Evolutionary conservation across 2,888 invertebrate genomes (phyloP).

Genomic region (Cetonia aurata): DNA sequence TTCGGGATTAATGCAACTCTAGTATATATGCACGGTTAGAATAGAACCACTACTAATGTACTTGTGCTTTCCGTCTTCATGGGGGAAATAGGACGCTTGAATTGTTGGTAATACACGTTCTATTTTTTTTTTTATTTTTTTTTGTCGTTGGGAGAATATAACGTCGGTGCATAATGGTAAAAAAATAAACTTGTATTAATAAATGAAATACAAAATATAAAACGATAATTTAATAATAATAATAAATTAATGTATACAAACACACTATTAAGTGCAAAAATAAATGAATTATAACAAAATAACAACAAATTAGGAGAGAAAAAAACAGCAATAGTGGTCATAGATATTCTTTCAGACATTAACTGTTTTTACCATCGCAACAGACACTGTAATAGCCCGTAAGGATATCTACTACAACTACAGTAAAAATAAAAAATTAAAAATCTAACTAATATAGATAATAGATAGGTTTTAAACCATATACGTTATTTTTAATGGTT

Average conservation of each 20-base stretch:
- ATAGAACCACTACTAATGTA: constrained; percentile 34
- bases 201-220: constrained; percentile 43
- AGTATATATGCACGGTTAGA: constrained; percentile 26
- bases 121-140: background rate
- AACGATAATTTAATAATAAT: constrained; percentile 47
- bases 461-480: constrained; percentile 12
- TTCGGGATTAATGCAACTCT: constrained; percentile 15
- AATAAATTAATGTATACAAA: constrained; percentile 46
- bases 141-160: constrained; percentile 2
- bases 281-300: constrained; percentile 31
- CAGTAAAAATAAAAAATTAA: constrained; percentile 13
- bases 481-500: constrained; percentile 9
- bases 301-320: constrained; percentile 36
- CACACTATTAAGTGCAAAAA: constrained; percentile 37
- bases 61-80: constrained; percentile 22
- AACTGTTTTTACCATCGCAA: no score
- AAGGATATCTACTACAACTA: constrained; percentile 1
- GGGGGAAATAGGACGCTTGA: background rate
- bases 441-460: background rate
- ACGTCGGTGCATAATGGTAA: constrained; percentile 3
- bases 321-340: constrained; percentile 8
- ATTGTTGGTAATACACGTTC: background rate
- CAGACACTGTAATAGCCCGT: background rate
- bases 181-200: constrained; percentile 32
- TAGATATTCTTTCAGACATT: background rate